A percentile compares a stretch with the other conserved stretches of the same genome.
Evolutionary conservation across 2,797 vertebrate genomes (phyloP).

Genomic region (Chloroceryle inda): DNA sequence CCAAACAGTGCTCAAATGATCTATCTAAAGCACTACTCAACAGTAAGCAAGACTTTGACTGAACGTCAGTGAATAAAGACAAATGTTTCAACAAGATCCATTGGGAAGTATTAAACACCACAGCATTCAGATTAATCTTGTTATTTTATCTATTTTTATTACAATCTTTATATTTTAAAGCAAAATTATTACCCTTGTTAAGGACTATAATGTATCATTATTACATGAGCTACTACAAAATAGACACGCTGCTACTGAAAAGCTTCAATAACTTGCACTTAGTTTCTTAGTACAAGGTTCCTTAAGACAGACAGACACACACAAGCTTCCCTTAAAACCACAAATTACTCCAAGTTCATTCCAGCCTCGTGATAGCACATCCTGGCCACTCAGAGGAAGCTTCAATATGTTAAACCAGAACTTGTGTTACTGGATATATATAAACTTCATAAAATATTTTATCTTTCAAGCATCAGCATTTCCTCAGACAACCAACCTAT

Average conservation of each 20-base stretch:
- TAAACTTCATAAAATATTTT: background rate
- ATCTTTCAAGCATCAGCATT: background rate
- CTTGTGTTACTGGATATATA: background rate
- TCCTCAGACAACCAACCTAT: background rate
- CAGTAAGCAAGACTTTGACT: background rate
- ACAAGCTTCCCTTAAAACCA: background rate
- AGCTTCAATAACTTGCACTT: background rate
- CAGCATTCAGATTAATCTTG: background rate
- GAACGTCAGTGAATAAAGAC: background rate
- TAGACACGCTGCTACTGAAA: background rate
- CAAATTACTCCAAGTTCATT: background rate
- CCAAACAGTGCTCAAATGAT: constrained; percentile 17
- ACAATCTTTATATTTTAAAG: background rate
- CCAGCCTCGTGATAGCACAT: background rate
- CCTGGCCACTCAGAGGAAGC: background rate
- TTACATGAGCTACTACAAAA: background rate
- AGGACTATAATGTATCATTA: background rate
- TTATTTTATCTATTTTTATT: background rate
- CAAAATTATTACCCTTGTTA: background rate
- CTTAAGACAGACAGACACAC: background rate
- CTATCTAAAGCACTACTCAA: background rate
- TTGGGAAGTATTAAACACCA: background rate
- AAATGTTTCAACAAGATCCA: background rate
- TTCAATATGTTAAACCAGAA: background rate
- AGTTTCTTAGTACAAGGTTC: background rate